phyloP scores from a whole-genome alignment of 2,113 vertebrate genomes.

The Climacteris rufus region DNA sequence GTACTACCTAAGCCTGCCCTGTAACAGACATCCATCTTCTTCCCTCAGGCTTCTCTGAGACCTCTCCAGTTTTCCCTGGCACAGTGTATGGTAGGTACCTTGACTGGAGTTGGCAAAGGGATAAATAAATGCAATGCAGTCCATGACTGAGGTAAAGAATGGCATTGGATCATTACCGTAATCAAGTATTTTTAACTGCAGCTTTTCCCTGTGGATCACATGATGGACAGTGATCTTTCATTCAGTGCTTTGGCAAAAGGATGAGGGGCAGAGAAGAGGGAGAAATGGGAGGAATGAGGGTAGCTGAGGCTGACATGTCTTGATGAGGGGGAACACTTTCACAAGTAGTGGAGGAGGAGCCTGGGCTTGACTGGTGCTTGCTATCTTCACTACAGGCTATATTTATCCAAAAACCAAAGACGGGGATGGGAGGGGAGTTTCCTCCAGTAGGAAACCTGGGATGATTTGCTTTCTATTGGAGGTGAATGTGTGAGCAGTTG shows the following conservation, averaged over 20 bases:
- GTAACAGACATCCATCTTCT: background rate
- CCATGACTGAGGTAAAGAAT: background rate
- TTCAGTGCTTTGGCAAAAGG: background rate
- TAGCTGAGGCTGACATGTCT: background rate
- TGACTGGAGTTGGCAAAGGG: background rate
- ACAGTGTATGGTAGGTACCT: background rate
- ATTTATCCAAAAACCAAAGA: background rate
- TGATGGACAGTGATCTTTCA: background rate
- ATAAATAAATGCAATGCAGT: background rate
- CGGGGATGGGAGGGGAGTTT: accelerated
- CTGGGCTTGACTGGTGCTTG: background rate
- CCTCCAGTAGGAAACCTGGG: background rate
- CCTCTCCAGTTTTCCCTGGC: background rate
- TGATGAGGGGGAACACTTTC: background rate
- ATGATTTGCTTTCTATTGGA: background rate
- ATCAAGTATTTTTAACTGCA: background rate
- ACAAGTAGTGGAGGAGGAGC: background rate
- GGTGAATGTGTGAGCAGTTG: background rate
- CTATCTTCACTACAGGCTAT: background rate
- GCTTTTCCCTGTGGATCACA: background rate
- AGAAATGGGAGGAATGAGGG: accelerated
- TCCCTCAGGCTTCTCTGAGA: background rate
- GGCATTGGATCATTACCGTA: background rate
- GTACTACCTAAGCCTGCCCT: background rate
- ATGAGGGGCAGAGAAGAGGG: background rate